These are phyloP conservation scores for Smittia sp. DNA, from an alignment of 2,888 invertebrate species.

Conservation along the genomic window DNA sequence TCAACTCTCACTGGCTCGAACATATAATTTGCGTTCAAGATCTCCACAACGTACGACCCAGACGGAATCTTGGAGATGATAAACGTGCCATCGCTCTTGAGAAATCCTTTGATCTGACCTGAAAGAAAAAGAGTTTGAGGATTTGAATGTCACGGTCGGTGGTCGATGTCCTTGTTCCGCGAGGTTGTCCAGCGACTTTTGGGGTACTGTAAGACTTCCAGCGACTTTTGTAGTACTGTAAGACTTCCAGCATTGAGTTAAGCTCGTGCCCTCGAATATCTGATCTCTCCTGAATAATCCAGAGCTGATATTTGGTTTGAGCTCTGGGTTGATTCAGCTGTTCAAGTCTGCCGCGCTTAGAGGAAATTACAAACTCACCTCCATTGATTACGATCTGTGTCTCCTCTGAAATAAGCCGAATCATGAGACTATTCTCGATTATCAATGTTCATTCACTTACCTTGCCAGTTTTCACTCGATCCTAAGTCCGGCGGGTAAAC, in stretches of 20 bases:
- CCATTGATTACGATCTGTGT: constrained; percentile 24
- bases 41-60: constrained; percentile 92
- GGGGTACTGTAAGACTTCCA: too few species aligned
- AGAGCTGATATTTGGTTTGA: too few species aligned
- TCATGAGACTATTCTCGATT: too few species aligned
- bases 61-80: constrained; percentile 81
- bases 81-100: constrained; percentile 90
- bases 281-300: too few species aligned
- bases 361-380: neutral
- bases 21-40: constrained; percentile 82
- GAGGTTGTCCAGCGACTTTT: too few species aligned
- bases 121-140: neutral
- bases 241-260: too few species aligned
- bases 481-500: constrained; percentile 27
- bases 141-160: too few species aligned
- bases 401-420: neutral
- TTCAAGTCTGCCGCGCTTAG: neutral
- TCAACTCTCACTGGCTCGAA: constrained; percentile 94
- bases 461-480: constrained; percentile 24
- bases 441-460: too few species aligned
- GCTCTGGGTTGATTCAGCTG: neutral
- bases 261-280: too few species aligned
- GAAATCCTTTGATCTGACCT: constrained; percentile 82
- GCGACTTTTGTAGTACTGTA: too few species aligned
- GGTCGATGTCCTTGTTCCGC: too few species aligned